A percentile compares a stretch with the other conserved stretches of the same genome.
These are phyloP conservation scores for Dorcus hopei DNA, from an alignment of 2,888 invertebrate genomes.

Conservation along the genomic window DNA sequence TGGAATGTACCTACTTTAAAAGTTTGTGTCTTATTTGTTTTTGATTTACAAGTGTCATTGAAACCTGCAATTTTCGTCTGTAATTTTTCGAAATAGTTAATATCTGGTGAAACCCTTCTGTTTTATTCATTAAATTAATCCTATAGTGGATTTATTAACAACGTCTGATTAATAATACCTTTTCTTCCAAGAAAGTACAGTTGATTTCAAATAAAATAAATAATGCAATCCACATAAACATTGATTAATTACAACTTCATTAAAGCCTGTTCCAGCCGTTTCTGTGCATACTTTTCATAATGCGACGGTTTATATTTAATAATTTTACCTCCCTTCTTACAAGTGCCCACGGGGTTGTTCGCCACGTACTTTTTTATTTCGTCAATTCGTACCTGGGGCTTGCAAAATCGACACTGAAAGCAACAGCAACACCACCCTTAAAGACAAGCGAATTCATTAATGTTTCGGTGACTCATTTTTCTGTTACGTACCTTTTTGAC, in stretches of 20 bases:
- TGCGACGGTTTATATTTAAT: conserved; percentile 55
- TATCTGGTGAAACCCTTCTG: too few species aligned
- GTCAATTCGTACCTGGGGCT: conserved; percentile 54
- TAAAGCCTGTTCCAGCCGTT: conserved; percentile 56
- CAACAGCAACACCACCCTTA: conserved; percentile 63
- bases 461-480: not conserved
- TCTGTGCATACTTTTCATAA: conserved; percentile 57
- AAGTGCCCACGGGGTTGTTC: conserved; percentile 58
- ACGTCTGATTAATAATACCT: too few species aligned
- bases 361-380: conserved; percentile 55
- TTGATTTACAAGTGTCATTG: too few species aligned
- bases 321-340: conserved; percentile 42
- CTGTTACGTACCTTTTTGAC: conserved; percentile 46
- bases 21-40: too few species aligned
- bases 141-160: too few species aligned
- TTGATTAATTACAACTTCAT: conserved; percentile 48
- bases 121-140: too few species aligned
- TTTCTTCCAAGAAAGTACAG: too few species aligned
- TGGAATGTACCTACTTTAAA: too few species aligned
- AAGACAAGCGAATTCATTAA: conserved; percentile 1
- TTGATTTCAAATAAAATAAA: too few species aligned
- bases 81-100: too few species aligned
- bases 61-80: too few species aligned
- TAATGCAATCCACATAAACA: not conserved
- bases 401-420: conserved; percentile 56